phyloP scores from a whole-genome alignment of 2,888 invertebrate genomes.

The Trypoxylon attenuatum region DNA sequence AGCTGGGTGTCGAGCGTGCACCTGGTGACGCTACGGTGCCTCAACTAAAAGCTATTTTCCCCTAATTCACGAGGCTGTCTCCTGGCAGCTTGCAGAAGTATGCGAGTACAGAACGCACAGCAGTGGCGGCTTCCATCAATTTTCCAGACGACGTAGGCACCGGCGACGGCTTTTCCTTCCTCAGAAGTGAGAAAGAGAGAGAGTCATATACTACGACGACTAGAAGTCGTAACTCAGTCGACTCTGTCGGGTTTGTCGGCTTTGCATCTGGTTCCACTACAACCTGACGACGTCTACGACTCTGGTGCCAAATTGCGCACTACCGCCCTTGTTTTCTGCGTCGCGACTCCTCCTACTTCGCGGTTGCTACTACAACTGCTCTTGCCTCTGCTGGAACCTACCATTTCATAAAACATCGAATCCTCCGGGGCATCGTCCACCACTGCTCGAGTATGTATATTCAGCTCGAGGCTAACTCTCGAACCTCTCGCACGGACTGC shows the following conservation, averaged over 20 bases:
- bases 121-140: slow-evolving; percentile 46
- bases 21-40: slow-evolving; percentile 65
- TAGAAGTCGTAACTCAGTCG: slow-evolving; percentile 36
- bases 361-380: too few relatives aligned
- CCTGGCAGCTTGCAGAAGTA: slow-evolving; percentile 22
- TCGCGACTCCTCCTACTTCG: too few relatives aligned
- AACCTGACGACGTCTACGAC: neutral
- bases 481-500: slow-evolving; percentile 40
- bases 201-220: too few relatives aligned
- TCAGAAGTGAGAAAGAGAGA: too few relatives aligned
- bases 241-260: neutral
- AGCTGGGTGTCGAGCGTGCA: slow-evolving; percentile 51
- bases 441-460: slow-evolving; percentile 4
- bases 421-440: neutral
- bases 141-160: slow-evolving; percentile 36
- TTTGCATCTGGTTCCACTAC: neutral
- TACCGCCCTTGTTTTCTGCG: neutral
- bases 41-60: slow-evolving; percentile 68
- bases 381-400: too few relatives aligned
- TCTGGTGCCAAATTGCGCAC: neutral
- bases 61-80: slow-evolving; percentile 62
- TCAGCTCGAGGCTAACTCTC: slow-evolving; percentile 29
- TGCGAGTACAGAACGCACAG: slow-evolving; percentile 36
- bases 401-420: slow-evolving; percentile 1
- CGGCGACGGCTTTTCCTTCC: slow-evolving; percentile 1